Base-by-base conservation (phyloP, 2,888 invertebrate species). In the Hypomecis punctinalis region DNA sequence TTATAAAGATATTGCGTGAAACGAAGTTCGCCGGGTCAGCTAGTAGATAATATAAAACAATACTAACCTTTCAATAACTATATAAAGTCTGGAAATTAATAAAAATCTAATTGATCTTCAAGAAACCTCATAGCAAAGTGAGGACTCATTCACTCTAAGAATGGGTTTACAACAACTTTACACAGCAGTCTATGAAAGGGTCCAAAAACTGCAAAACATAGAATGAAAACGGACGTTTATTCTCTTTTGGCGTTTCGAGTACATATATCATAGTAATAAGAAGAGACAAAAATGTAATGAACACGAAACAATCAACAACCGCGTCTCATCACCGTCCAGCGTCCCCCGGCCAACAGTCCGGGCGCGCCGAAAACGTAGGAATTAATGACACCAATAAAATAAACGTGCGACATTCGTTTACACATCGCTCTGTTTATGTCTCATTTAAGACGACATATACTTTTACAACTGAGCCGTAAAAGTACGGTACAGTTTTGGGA, bases 331-430 rank as follows among this genome's bases (percentile, higher is more conserved):
- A 66, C 66, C 74, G 73, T 75, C 70, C 73, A 66, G 66, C 74
- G 72, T 75, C 70, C 70, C 70, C 11, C 57, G 33, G 37, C 54
- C 58, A 69, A 64, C 69, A 72, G 76, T 76, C 80, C 76, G 86
- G 85, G 78, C 82, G 80, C 85, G 85, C 75, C 84, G 88, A 89
- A 88, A 88, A 85, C 84, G 85, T 81, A 84, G 75, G 80, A 88
- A 91, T 89, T 91, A 91, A 92, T 91, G 91, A 83, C 83, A 74
- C 82, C 80, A 90, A 92, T 93, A 91, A 93, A 93, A 91, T 86
- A 89, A 91, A 92, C 87, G 91, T 85, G 90, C 85, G 83, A 91
- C 91, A 91, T 91, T 90, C 87, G 89, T 91, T 92, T 91, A 92
- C 90, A 90, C 90, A 86, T 91, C 86, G 83, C 87, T 78, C 80